A percentile compares a stretch with the other conserved stretches of the same genome.
These are phyloP conservation scores for Trachythela sp. DNA, from an alignment of 64 coral and sea anemone genomes.

Conservation along the genomic window DNA sequence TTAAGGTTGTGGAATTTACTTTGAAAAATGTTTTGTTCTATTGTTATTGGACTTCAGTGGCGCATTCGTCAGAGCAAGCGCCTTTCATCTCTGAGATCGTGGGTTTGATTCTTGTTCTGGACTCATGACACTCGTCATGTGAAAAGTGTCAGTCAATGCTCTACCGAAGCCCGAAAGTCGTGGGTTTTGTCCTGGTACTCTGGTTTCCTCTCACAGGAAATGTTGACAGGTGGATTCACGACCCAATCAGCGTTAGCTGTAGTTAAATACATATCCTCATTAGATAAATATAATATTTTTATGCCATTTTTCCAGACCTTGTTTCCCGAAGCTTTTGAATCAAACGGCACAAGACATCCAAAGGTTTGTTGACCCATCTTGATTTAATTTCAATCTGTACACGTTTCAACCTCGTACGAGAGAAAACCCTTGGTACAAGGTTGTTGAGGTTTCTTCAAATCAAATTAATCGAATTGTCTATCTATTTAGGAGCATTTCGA, in stretches of 20 bases:
- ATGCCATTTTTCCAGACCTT: slow-evolving; percentile 40
- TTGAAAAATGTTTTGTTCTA: too few relatives aligned
- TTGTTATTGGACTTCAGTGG: too few relatives aligned
- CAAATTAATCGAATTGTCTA: neutral
- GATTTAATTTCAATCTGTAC: neutral
- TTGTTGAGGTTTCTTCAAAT: too few relatives aligned
- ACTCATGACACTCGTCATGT: too few relatives aligned
- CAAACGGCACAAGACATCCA: slow-evolving; percentile 1
- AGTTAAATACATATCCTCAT: neutral
- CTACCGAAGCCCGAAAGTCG: too few relatives aligned
- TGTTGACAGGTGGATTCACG: too few relatives aligned
- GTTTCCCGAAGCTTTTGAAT: slow-evolving; percentile 59
- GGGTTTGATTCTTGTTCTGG: too few relatives aligned
- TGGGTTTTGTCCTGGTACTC: too few relatives aligned
- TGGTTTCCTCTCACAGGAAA: too few relatives aligned
- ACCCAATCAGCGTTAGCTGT: neutral
- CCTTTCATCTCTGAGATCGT: neutral
- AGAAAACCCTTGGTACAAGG: neutral
- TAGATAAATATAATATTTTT: neutral
- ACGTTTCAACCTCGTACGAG: neutral
- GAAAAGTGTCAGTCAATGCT: too few relatives aligned
- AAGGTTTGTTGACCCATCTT: slow-evolving; percentile 20
- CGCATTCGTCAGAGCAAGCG: too few relatives aligned
- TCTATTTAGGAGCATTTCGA: slow-evolving; percentile 58
- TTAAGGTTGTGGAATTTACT: too few relatives aligned